Evolutionary conservation across 1,140 invertebrate species (phyloP).

Genomic region (Microplitis mediator): DNA sequence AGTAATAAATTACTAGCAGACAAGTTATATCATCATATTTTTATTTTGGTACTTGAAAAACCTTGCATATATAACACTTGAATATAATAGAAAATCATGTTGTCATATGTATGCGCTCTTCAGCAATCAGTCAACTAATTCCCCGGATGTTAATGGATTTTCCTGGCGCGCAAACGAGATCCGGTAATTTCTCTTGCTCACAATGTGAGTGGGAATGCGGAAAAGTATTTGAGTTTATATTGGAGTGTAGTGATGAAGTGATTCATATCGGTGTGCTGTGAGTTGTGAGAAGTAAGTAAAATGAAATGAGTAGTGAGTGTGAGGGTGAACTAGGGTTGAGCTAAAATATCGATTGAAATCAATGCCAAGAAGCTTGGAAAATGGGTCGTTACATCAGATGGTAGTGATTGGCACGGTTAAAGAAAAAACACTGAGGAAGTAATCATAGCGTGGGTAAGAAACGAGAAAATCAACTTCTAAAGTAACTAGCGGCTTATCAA

Average conservation of each 20-base stretch:
- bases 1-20: not conserved
- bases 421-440: not conserved
- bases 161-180: conserved; percentile 2
- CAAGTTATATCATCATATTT: not conserved
- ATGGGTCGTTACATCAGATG: conserved; percentile 22
- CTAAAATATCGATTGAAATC: conserved; percentile 48
- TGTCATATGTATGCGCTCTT: conserved; percentile 1
- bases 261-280: not conserved
- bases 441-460: not conserved
- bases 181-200: not conserved
- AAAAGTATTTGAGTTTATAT: conserved; percentile 16
- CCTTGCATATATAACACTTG: not conserved
- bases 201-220: not conserved
- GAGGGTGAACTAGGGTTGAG: not conserved
- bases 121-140: conserved; percentile 17
- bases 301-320: too few relatives aligned
- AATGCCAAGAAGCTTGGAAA: conserved; percentile 33
- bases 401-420: conserved; percentile 30
- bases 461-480: not conserved
- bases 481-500: conserved; percentile 17
- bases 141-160: conserved; percentile 31
- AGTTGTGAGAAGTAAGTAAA: not conserved
- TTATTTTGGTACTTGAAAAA: not conserved
- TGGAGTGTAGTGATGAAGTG: not conserved
- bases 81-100: not conserved